Conservation (phyloP, 2,113 vertebrate genomes). For the Bostrychus sinensis region DNA sequence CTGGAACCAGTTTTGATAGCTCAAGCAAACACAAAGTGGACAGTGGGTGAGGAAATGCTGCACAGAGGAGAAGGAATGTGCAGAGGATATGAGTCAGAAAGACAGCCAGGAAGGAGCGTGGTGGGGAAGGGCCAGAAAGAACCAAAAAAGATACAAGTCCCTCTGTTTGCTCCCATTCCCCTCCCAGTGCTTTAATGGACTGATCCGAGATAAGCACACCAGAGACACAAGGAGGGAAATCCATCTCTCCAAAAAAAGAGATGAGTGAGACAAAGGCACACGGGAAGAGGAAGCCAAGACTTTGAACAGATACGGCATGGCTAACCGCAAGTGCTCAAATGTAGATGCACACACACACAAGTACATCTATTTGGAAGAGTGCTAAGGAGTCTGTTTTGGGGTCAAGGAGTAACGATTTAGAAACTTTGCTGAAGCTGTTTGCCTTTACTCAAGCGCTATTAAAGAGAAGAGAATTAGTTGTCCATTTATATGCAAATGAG, state of each 20-base stretch:
- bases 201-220: slow-evolving; percentile 22
- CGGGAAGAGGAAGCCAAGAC: background rate
- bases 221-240: slow-evolving; percentile 18
- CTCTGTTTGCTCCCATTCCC: slow-evolving; percentile 13
- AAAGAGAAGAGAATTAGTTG: slow-evolving; percentile 48
- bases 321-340: slow-evolving; percentile 14
- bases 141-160: slow-evolving; percentile 5
- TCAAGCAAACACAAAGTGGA: slow-evolving; percentile 16
- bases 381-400: slow-evolving; percentile 24
- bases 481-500: slow-evolving; percentile 74
- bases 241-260: slow-evolving; percentile 24
- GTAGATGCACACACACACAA: slow-evolving; percentile 1
- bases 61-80: slow-evolving; percentile 6
- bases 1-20: background rate
- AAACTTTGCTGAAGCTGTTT: slow-evolving; percentile 36
- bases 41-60: background rate
- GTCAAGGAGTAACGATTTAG: slow-evolving; percentile 17
- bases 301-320: background rate
- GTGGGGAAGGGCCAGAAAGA: background rate
- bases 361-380: background rate
- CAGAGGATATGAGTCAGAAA: slow-evolving; percentile 35
- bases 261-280: slow-evolving; percentile 13
- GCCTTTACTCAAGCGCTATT: slow-evolving; percentile 34
- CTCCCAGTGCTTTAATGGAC: slow-evolving; percentile 13
- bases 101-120: slow-evolving; percentile 23